Percentiles rank a stretch among this genome's conserved stretches.
Conservation (phyloP, 2,113 vertebrate species). For the Poecilia latipinna region DNA sequence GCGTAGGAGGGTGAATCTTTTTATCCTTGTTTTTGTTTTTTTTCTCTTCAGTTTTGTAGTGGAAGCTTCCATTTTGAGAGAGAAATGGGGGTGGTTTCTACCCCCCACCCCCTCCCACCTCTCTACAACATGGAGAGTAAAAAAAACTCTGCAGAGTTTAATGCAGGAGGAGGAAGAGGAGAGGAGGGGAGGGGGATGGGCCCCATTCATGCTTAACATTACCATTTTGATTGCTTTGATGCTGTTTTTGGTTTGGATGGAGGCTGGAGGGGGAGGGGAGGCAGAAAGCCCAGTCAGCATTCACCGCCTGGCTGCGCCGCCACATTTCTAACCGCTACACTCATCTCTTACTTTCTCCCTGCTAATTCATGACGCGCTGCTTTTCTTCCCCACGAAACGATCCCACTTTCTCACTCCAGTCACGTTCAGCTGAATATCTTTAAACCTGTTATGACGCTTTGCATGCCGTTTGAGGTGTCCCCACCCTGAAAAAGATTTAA, state of each 20-base stretch:
- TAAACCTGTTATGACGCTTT: neutral
- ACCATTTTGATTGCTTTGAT: constrained; percentile 99
- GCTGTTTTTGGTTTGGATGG: constrained; percentile 94
- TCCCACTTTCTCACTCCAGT: neutral
- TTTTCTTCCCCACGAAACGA: neutral
- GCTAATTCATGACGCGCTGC: neutral
- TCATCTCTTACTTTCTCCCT: constrained; percentile 54
- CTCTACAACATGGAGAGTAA: constrained; percentile 83
- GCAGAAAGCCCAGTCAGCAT: constrained; percentile 86
- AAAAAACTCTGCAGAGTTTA: constrained; percentile 94
- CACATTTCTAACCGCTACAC: constrained; percentile 79
- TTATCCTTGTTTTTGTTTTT: constrained; percentile 48
- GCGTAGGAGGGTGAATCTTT: neutral
- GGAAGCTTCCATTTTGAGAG: constrained; percentile 99
- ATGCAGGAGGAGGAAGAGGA: constrained; percentile 48
- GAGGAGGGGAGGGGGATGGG: constrained; percentile 82
- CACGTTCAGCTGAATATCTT: no score
- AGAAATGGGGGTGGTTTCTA: constrained; percentile 77
- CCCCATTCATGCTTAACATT: constrained; percentile 94
- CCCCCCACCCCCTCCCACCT: constrained; percentile 19
- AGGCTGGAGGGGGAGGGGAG: constrained; percentile 69
- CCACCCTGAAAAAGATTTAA: neutral
- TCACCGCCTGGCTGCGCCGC: constrained; percentile 81
- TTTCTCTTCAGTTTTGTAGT: constrained; percentile 80
- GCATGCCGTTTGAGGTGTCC: no score